Evolutionary conservation across 2,888 invertebrate genomes (phyloP).

Genomic region (Yponomeuta sedellus): DNA sequence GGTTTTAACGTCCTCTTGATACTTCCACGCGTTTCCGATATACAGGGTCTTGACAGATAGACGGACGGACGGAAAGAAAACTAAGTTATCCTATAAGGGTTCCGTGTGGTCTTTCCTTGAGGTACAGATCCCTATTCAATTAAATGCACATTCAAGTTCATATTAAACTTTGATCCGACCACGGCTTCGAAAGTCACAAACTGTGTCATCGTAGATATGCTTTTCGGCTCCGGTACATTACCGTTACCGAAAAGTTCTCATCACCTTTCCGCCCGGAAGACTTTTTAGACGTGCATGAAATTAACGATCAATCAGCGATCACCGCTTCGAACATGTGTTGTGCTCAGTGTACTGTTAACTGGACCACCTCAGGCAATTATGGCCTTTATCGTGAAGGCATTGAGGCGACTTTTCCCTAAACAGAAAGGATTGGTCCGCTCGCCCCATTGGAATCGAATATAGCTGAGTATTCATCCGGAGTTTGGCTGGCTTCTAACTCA

Average conservation of each 20-base stretch:
- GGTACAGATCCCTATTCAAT: no score
- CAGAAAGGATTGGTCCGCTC: not conserved
- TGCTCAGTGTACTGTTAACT: not conserved
- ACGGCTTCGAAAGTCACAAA: no score
- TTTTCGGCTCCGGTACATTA: not conserved
- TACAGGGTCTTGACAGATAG: no score
- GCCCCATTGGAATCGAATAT: constrained; percentile 2
- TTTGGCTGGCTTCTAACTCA: not conserved
- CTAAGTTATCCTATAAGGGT: no score
- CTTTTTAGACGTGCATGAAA: not conserved
- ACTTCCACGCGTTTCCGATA: no score
- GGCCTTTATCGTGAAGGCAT: not conserved
- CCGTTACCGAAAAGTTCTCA: not conserved
- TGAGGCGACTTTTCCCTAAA: not conserved
- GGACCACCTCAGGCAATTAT: not conserved
- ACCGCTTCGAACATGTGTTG: constrained; percentile 1
- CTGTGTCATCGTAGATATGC: no score
- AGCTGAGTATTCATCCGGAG: constrained; percentile 2
- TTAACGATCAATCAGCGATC: not conserved
- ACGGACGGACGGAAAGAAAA: no score
- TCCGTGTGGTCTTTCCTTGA: no score
- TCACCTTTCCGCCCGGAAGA: not conserved
- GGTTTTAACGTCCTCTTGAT: no score
- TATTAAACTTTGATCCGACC: no score
- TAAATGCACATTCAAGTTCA: no score